phyloP scores from a whole-genome alignment of 2,797 vertebrate species.

The Lacerta viridis region DNA sequence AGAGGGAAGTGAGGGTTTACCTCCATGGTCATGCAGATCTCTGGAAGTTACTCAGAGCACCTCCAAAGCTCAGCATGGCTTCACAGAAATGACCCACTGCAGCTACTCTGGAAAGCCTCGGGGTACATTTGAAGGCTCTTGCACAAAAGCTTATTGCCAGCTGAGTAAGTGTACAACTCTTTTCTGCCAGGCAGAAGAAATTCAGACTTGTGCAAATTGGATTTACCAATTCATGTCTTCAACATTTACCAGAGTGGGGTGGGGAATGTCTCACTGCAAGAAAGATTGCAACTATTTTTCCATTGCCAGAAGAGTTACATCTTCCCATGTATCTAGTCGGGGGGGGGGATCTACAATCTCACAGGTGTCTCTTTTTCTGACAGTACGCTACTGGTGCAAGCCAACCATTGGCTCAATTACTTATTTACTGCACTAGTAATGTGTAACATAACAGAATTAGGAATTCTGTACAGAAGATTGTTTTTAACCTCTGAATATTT shows the following conservation, averaged over 20 bases:
- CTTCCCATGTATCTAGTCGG: background rate
- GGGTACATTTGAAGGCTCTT: background rate
- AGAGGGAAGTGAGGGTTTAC: background rate
- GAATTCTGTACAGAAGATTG: background rate
- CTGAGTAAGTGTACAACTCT: background rate
- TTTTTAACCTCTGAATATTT: too few relatives aligned
- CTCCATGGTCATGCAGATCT: background rate
- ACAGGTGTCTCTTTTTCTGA: background rate
- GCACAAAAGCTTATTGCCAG: background rate
- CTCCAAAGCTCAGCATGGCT: background rate
- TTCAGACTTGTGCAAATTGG: too few relatives aligned
- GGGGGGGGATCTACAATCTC: background rate
- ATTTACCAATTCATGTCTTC: background rate
- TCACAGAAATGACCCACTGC: background rate
- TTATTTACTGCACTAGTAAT: background rate
- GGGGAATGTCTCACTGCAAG: background rate
- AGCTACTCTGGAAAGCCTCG: background rate
- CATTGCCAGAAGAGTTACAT: background rate
- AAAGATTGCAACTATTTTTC: background rate
- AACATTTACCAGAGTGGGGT: background rate
- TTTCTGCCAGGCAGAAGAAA: background rate
- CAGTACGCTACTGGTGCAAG: background rate
- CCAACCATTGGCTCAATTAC: background rate
- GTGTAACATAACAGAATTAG: background rate
- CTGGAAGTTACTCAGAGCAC: background rate